Conservation (phyloP, 2,113 vertebrate genomes). For the Helogale parvula region DNA sequence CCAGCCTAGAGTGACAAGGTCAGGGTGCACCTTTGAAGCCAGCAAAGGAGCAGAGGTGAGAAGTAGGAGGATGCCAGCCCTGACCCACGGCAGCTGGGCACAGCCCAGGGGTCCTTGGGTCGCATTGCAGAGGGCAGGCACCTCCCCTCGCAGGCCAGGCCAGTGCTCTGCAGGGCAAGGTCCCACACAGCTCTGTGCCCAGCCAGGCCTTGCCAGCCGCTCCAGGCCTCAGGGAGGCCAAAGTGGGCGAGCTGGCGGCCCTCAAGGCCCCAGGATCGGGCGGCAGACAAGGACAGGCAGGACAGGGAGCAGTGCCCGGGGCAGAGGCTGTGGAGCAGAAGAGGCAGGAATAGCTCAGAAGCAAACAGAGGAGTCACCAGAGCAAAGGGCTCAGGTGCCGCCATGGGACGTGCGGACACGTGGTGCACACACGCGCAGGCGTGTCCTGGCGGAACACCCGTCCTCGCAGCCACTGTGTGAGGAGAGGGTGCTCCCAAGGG, state of each 20-base stretch:
- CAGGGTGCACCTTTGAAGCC: neutral
- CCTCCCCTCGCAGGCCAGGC: neutral
- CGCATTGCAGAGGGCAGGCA: fast-evolving
- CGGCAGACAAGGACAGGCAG: neutral
- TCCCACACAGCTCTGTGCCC: neutral
- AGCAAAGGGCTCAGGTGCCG: neutral
- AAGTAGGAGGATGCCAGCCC: fast-evolving
- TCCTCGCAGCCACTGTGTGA: neutral
- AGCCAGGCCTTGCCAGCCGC: neutral
- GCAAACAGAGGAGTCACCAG: neutral
- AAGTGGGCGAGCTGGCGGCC: neutral
- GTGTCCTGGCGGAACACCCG: fast-evolving
- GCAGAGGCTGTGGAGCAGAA: neutral
- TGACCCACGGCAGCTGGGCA: fast-evolving
- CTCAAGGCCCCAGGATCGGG: fast-evolving
- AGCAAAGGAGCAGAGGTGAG: neutral
- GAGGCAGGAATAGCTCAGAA: neutral
- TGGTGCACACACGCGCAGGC: fast-evolving
- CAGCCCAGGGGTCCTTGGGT: neutral
- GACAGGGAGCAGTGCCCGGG: neutral
- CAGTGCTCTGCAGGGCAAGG: fast-evolving
- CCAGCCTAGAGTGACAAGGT: neutral
- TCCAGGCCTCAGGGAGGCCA: neutral
- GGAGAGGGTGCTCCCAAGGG: fast-evolving
- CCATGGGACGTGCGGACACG: fast-evolving